Conservation (phyloP, 2,888 invertebrate genomes). For the Metellina segmentata region DNA sequence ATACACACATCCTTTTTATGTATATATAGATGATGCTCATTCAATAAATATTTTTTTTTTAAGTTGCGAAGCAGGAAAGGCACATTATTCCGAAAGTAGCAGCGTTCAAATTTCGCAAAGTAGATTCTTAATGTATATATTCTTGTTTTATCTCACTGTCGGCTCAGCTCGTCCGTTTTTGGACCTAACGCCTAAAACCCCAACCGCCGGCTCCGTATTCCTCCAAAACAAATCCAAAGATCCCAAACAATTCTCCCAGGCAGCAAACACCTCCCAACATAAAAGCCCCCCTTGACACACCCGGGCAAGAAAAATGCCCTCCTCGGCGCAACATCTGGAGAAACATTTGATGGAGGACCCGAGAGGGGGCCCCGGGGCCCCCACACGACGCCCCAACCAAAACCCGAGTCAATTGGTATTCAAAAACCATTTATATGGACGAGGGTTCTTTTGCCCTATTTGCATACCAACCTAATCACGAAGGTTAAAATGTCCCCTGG, state of each 20-base stretch:
- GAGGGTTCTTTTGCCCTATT: slow-evolving; percentile 47
- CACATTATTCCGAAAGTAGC: too few relatives aligned
- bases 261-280: background rate
- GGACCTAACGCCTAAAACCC: too few relatives aligned
- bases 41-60: too few relatives aligned
- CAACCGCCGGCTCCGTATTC: too few relatives aligned
- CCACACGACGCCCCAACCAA: slow-evolving; percentile 35
- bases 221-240: too few relatives aligned
- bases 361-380: slow-evolving; percentile 30
- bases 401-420: slow-evolving; percentile 71
- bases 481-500: slow-evolving; percentile 74
- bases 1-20: too few relatives aligned
- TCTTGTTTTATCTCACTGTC: too few relatives aligned
- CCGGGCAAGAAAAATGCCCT: slow-evolving; percentile 61
- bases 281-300: background rate
- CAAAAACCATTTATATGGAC: slow-evolving; percentile 76
- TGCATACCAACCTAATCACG: slow-evolving; percentile 75
- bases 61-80: too few relatives aligned
- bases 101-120: too few relatives aligned
- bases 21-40: too few relatives aligned
- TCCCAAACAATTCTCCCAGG: background rate
- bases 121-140: too few relatives aligned
- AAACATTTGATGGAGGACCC: slow-evolving; percentile 68
- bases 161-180: too few relatives aligned
- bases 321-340: slow-evolving; percentile 57